phyloP scores from a whole-genome alignment of 2,797 vertebrate genomes.

The Phoxinus dragarum region DNA sequence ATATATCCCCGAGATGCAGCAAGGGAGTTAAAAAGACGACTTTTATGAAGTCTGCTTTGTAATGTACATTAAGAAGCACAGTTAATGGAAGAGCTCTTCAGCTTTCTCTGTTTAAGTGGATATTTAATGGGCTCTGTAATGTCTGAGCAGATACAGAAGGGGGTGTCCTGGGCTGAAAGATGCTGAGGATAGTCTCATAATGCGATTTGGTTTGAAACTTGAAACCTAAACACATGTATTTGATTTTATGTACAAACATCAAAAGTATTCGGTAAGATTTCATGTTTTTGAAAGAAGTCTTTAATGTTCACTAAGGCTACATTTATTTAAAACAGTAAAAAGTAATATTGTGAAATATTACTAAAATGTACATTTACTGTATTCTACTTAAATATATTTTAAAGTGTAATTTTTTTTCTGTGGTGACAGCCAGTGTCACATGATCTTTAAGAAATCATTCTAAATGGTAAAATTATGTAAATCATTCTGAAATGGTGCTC shows the following conservation, averaged over 20 bases:
- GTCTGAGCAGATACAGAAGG: slow-evolving; percentile 19
- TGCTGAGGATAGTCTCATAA: slow-evolving; percentile 4
- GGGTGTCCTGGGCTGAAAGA: slow-evolving; percentile 29
- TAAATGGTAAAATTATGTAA: neutral
- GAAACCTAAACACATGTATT: neutral
- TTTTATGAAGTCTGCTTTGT: slow-evolving; percentile 33
- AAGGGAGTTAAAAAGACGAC: neutral
- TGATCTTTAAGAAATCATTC: neutral
- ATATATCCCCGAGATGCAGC: slow-evolving; percentile 2
- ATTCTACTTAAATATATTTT: neutral
- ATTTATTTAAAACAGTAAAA: neutral
- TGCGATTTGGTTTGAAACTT: slow-evolving; percentile 10
- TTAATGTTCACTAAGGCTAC: neutral
- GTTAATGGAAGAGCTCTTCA: slow-evolving; percentile 42
- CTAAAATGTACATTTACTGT: neutral
- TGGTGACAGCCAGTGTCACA: neutral
- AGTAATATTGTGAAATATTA: neutral
- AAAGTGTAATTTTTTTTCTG: neutral
- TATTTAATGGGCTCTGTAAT: slow-evolving; percentile 38
- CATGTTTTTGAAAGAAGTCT: neutral
- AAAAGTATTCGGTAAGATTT: neutral
- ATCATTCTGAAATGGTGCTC: neutral
- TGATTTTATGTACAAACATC: neutral
- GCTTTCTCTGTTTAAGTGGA: slow-evolving; percentile 35
- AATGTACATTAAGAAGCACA: slow-evolving; percentile 32